These are phyloP conservation scores for Avahi laniger DNA, from an alignment of 2,797 vertebrate species.

Conservation along the genomic window DNA sequence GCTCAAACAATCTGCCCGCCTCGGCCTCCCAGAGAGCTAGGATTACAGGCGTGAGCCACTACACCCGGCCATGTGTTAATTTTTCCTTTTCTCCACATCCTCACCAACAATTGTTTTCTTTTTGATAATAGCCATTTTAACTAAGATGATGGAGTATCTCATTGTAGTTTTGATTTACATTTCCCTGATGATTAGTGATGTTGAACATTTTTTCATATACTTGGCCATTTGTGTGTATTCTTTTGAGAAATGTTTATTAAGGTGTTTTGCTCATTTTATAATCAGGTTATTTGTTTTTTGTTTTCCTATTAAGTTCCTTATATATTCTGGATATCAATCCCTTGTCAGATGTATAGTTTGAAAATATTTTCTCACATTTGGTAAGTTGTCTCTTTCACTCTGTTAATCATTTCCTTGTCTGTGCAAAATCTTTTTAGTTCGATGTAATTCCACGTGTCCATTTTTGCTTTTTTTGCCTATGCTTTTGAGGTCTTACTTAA, in stretches of 20 bases:
- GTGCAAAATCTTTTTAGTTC: neutral
- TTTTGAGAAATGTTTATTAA: neutral
- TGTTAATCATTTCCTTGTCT: neutral
- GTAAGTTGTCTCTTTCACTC: neutral
- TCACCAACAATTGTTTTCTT: neutral
- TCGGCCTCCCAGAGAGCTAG: too few relatives aligned
- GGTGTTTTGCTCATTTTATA: neutral
- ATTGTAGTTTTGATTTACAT: neutral
- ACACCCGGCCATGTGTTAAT: neutral
- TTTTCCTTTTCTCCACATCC: neutral
- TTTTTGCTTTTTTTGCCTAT: neutral
- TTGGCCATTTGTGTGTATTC: neutral
- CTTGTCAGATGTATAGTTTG: neutral
- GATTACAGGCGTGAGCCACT: too few relatives aligned
- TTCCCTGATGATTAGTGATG: neutral
- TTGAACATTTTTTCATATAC: neutral
- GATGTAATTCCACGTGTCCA: neutral
- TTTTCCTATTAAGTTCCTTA: neutral
- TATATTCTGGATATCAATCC: neutral
- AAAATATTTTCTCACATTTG: neutral
- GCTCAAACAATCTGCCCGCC: too few relatives aligned
- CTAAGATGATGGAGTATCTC: neutral
- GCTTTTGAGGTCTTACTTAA: neutral
- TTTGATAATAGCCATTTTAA: neutral
- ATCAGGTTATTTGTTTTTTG: neutral